Conservation (phyloP, 2,113 vertebrate species). For the Aleadryas rufinucha region DNA sequence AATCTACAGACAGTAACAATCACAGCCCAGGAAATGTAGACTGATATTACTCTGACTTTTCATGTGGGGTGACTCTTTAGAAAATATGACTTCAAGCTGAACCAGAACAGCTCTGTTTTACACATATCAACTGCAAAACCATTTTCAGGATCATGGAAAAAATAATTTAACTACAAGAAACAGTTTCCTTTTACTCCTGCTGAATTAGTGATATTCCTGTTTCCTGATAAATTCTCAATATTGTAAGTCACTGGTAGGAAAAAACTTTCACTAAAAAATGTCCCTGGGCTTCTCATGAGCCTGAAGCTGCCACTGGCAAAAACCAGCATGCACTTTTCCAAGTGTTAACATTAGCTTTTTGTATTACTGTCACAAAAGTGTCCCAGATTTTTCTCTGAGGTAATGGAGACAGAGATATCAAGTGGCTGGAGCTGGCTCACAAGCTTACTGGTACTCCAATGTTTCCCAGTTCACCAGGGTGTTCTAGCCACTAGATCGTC, state of each 20-base stretch:
- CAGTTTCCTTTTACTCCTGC: neutral
- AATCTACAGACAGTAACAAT: neutral
- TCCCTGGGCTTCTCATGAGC: neutral
- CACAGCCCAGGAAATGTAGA: neutral
- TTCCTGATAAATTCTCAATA: neutral
- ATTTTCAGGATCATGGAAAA: neutral
- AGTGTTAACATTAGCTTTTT: neutral
- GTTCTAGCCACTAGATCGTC: neutral
- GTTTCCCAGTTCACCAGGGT: neutral
- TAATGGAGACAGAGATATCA: neutral
- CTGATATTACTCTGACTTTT: neutral
- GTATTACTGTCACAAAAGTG: neutral
- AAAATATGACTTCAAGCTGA: neutral
- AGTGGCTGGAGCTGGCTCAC: neutral
- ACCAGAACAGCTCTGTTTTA: neutral
- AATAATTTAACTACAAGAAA: neutral
- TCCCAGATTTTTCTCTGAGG: neutral
- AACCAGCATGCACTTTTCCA: neutral
- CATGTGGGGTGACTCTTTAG: neutral
- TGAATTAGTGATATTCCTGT: neutral
- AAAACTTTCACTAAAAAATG: neutral
- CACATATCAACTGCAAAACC: neutral
- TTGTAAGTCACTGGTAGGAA: neutral
- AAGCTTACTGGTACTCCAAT: neutral
- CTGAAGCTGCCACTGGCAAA: neutral